These are phyloP conservation scores for Acridotheres tristis DNA, from an alignment of 2,797 vertebrate species.

Conservation along the genomic window DNA sequence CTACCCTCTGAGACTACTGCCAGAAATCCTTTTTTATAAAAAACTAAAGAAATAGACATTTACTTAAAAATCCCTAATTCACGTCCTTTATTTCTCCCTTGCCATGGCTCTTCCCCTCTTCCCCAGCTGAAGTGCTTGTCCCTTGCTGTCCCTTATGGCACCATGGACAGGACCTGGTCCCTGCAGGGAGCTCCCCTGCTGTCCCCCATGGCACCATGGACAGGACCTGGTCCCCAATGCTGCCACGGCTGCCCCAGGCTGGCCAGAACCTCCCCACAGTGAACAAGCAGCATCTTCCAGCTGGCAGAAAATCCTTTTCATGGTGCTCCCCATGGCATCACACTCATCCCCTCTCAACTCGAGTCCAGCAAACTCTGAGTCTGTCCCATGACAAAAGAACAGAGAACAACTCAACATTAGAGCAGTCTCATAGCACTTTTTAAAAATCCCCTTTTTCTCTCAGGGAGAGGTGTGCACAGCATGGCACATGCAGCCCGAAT, in stretches of 20 bases:
- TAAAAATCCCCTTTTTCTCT: not conserved
- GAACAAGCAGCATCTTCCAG: fast-evolving
- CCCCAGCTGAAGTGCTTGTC: not conserved
- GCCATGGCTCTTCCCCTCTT: not conserved
- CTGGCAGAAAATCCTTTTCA: not conserved
- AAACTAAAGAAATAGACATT: not conserved
- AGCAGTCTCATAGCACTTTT: too few relatives aligned
- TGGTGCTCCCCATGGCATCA: not conserved
- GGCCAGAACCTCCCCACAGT: too few relatives aligned
- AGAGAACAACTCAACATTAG: not conserved
- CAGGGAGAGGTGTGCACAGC: fast-evolving
- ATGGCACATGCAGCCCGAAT: fast-evolving
- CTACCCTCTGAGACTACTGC: not conserved
- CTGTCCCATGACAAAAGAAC: not conserved
- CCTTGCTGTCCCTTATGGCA: too few relatives aligned
- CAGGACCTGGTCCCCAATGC: not conserved
- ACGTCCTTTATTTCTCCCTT: not conserved
- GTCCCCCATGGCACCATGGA: too few relatives aligned
- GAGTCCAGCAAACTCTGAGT: not conserved
- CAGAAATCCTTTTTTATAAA: not conserved
- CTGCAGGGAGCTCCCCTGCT: too few relatives aligned
- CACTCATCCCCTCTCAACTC: not conserved
- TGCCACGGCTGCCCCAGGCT: fast-evolving
- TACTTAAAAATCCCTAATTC: not conserved
- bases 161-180: not conserved